These are phyloP conservation scores for Falco punctatus DNA, from an alignment of 2,113 vertebrate species.

Conservation along the genomic window DNA sequence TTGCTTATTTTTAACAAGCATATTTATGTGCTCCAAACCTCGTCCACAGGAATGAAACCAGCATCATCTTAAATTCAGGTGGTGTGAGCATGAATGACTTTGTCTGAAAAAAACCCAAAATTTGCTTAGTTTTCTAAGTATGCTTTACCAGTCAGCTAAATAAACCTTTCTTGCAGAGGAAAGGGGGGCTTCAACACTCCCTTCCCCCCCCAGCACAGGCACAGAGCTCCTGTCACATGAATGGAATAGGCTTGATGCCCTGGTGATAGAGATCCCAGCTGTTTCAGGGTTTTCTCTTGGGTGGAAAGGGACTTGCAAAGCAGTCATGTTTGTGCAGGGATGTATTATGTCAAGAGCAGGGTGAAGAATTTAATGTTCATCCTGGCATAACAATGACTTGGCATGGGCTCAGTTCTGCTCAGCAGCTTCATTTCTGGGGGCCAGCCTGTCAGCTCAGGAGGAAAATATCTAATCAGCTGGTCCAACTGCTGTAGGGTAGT, in stretches of 20 bases:
- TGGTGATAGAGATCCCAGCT: background rate
- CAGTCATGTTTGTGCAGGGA: background rate
- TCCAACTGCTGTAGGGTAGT: background rate
- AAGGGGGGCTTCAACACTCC: background rate
- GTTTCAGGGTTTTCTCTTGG: background rate
- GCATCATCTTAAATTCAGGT: background rate
- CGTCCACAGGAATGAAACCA: background rate
- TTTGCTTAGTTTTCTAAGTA: background rate
- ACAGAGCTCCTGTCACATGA: background rate
- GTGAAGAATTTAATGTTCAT: background rate
- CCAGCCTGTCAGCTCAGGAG: slow-evolving; percentile 5
- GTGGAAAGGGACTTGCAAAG: background rate
- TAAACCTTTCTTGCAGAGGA: background rate
- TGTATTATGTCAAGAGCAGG: background rate
- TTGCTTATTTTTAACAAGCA: background rate
- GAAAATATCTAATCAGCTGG: slow-evolving; percentile 25
- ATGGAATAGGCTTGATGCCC: background rate
- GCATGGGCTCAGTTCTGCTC: background rate
- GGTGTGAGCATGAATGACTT: background rate
- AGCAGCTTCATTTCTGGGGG: slow-evolving; percentile 4
- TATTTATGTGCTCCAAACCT: background rate
- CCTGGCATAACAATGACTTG: slow-evolving; percentile 39
- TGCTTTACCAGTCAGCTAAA: background rate
- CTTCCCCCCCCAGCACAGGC: background rate
- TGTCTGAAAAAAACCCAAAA: rapidly evolving